Evolutionary conservation across 1,140 invertebrate genomes (phyloP).

Genomic region (Sycobia sp.): DNA sequence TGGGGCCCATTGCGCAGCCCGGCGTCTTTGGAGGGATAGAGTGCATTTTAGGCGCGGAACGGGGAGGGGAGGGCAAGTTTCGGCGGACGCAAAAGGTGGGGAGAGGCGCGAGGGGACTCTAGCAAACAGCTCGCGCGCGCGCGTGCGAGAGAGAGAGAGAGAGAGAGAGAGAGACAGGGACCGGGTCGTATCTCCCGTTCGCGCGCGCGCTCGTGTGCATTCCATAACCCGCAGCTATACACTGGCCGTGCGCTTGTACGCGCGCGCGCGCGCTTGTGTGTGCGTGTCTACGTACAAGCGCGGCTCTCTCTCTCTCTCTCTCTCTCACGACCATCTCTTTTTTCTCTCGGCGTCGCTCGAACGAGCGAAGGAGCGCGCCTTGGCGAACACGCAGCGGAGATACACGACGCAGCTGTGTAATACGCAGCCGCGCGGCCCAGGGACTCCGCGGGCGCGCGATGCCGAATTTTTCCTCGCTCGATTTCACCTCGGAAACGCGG

Average conservation of each 20-base stretch:
- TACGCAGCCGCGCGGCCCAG: too few relatives aligned
- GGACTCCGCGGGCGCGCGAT: background rate
- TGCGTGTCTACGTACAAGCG: constrained; percentile 12
- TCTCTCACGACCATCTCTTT: too few relatives aligned
- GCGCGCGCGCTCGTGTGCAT: too few relatives aligned
- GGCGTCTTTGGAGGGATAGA: background rate
- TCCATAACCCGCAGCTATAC: too few relatives aligned
- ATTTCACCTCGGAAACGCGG: constrained; percentile 35
- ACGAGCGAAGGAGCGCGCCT: constrained; percentile 5
- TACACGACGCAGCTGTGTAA: too few relatives aligned
- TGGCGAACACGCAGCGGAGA: too few relatives aligned
- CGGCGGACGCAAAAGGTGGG: background rate
- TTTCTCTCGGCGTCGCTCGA: too few relatives aligned
- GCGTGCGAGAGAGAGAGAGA: constrained; percentile 33
- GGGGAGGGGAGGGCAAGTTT: constrained; percentile 3
- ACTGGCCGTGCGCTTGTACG: too few relatives aligned
- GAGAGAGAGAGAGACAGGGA: constrained; percentile 7
- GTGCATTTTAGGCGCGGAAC: constrained; percentile 4
- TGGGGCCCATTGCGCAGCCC: too few relatives aligned
- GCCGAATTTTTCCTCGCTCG: constrained; percentile 33
- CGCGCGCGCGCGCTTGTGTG: constrained; percentile 1
- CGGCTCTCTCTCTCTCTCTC: constrained; percentile 11
- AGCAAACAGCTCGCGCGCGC: constrained; percentile 52
- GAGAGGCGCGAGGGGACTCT: constrained; percentile 46
- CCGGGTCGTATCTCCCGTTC: constrained; percentile 36